These are phyloP conservation scores for Aptenodytes patagonicus DNA, from an alignment of 2,113 vertebrate species.

Conservation along the genomic window DNA sequence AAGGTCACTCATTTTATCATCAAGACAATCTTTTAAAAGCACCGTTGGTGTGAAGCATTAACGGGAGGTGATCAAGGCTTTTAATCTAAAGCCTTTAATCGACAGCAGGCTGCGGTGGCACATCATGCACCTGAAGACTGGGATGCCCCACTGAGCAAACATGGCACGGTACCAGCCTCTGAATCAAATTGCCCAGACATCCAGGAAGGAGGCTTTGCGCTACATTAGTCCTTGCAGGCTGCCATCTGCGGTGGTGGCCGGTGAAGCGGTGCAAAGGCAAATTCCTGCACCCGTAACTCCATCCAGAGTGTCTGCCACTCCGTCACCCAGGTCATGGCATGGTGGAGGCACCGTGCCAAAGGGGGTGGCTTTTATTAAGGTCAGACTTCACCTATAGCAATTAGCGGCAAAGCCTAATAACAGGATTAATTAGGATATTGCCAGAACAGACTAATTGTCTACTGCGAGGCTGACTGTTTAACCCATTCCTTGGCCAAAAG, in stretches of 20 bases:
- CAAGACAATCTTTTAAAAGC: conserved; percentile 12
- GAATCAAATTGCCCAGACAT: not conserved
- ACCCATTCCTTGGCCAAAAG: not conserved
- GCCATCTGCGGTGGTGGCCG: not conserved
- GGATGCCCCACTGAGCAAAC: not conserved
- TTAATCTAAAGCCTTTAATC: conserved; percentile 16
- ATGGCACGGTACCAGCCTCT: fast-evolving
- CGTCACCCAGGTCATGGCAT: fast-evolving
- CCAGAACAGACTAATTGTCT: not conserved
- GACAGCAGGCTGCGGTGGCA: not conserved
- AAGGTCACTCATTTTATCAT: conserved; percentile 45
- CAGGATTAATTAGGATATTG: conserved; percentile 18
- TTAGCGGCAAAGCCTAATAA: not conserved
- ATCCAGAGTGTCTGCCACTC: fast-evolving
- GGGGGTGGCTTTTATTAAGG: not conserved
- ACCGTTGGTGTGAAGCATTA: not conserved
- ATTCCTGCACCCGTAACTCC: not conserved
- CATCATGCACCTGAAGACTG: not conserved
- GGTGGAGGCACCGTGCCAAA: not conserved
- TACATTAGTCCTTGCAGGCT: not conserved
- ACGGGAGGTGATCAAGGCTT: not conserved
- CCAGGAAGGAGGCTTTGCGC: not conserved
- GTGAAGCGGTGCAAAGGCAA: not conserved
- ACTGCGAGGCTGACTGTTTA: not conserved
- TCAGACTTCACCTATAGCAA: not conserved